These are phyloP conservation scores for Alouatta palliata DNA, from an alignment of 2,113 vertebrate species.

Conservation along the genomic window DNA sequence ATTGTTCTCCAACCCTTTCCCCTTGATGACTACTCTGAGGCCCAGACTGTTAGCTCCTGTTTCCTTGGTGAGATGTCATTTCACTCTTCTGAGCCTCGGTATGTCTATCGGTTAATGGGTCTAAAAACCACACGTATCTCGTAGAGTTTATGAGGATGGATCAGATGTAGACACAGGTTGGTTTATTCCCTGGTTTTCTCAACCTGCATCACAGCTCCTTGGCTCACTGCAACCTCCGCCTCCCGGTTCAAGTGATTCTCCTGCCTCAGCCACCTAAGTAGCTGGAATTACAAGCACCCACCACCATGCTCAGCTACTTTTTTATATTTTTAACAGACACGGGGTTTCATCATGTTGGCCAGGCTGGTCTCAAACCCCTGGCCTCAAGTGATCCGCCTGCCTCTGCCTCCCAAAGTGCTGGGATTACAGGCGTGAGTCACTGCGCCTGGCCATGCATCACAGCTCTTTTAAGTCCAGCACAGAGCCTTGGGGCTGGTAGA, in stretches of 20 bases:
- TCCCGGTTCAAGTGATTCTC: no score
- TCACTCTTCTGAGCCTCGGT: slow-evolving; percentile 4
- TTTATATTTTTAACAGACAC: no score
- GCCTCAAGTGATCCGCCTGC: no score
- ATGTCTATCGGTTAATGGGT: slow-evolving; percentile 9
- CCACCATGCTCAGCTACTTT: no score
- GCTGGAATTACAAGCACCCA: no score
- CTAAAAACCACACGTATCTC: neutral
- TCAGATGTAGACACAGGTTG: neutral
- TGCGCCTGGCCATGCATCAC: neutral
- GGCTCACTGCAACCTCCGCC: no score
- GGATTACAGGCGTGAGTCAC: no score
- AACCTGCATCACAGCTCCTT: neutral
- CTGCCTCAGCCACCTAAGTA: no score
- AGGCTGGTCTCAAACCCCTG: no score
- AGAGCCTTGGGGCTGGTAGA: neutral
- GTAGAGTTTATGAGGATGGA: neutral
- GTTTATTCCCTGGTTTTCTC: slow-evolving; percentile 19
- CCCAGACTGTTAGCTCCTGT: neutral
- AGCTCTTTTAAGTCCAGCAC: neutral
- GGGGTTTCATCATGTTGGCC: no score
- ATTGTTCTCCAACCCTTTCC: neutral
- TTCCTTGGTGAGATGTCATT: slow-evolving; percentile 24
- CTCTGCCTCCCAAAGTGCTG: no score
- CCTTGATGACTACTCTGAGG: neutral